A percentile compares a stretch with the other conserved stretches of the same genome.
Evolutionary conservation across 2,888 invertebrate species (phyloP).

Genomic region (Pomacea canaliculata): DNA sequence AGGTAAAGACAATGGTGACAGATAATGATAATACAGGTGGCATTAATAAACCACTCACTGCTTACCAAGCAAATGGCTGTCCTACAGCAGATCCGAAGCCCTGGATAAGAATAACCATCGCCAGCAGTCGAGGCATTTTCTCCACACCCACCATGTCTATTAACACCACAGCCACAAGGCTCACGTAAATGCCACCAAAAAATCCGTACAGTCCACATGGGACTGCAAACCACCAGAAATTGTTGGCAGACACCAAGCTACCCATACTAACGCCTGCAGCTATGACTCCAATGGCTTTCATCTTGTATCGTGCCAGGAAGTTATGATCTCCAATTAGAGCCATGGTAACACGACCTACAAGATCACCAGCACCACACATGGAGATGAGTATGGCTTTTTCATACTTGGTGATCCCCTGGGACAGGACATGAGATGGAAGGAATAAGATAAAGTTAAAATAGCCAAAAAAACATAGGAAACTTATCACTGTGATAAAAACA

Average conservation of each 20-base stretch:
- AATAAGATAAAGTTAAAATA: constrained; percentile 59
- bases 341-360: constrained; percentile 47
- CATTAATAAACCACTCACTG: neutral
- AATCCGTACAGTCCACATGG: constrained; percentile 57
- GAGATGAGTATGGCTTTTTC: constrained; percentile 54
- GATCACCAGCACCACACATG: constrained; percentile 53
- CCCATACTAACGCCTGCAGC: constrained; percentile 46
- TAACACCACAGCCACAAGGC: constrained; percentile 49
- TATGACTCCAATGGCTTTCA: constrained; percentile 41
- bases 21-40: too few relatives aligned
- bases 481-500: constrained; percentile 43
- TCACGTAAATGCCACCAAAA: constrained; percentile 55
- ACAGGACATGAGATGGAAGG: constrained; percentile 44
- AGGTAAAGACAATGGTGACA: too few relatives aligned
- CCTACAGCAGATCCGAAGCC: constrained; percentile 55
- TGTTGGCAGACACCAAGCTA: constrained; percentile 41
- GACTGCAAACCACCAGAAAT: constrained; percentile 45
- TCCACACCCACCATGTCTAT: constrained; percentile 56
- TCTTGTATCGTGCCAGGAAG: constrained; percentile 48
- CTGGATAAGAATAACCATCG: constrained; percentile 53
- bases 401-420: constrained; percentile 42
- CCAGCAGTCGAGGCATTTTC: constrained; percentile 52
- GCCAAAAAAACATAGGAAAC: constrained; percentile 55
- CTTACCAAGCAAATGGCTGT: constrained; percentile 55
- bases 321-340: constrained; percentile 52